phyloP scores from a whole-genome alignment of 2,888 invertebrate species.

The Formica aserva region DNA sequence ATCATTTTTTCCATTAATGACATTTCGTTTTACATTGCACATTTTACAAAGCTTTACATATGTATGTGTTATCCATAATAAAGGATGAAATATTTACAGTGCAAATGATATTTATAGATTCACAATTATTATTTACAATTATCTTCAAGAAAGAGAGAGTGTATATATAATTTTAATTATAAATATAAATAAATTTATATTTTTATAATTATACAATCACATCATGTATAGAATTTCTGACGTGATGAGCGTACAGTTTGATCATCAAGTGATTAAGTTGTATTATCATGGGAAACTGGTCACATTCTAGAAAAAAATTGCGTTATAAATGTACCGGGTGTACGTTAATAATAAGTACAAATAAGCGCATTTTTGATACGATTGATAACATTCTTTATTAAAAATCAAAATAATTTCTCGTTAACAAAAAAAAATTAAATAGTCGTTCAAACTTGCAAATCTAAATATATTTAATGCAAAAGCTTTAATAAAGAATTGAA shows the following conservation, averaged over 20 bases:
- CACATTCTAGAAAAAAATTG: conserved; percentile 76
- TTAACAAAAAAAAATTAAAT: background rate
- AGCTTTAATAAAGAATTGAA: background rate
- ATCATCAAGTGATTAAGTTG: conserved; percentile 78
- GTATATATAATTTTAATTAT: background rate
- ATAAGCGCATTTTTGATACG: conserved; percentile 4
- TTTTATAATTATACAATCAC: conserved; percentile 9
- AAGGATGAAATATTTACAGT: background rate
- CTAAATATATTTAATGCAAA: background rate
- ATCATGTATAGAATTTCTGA: background rate
- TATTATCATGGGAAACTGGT: conserved; percentile 70
- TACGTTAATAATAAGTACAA: conserved; percentile 15
- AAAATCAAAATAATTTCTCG: background rate
- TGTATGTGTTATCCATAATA: background rate
- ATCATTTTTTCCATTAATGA: conserved; percentile 16
- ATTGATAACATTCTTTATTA: conserved; percentile 7
- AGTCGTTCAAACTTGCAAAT: background rate
- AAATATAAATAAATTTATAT: background rate
- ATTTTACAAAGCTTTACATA: conserved; percentile 10
- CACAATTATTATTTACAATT: background rate
- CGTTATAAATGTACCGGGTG: conserved; percentile 29
- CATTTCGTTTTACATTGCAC: background rate
- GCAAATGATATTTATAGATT: conserved; percentile 1
- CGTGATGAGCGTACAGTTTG: conserved; percentile 70
- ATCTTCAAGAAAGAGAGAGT: background rate